A percentile compares a stretch with the other conserved stretches of the same genome.
Conservation (phyloP, 2,797 vertebrate genomes). For the Brachyrhaphis roseni region DNA sequence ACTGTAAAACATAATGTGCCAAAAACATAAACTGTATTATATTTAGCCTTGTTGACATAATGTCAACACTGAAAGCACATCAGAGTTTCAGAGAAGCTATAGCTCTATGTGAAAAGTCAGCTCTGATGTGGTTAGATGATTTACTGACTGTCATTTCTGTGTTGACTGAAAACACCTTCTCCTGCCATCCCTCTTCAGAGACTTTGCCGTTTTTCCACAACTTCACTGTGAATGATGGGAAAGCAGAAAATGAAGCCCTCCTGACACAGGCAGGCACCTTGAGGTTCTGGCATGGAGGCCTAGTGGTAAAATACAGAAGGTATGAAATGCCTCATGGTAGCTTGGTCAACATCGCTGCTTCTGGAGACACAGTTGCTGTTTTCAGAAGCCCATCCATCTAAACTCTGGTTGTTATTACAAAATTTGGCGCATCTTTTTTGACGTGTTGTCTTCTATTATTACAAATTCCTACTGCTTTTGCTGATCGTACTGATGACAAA, state of each 20-base stretch:
- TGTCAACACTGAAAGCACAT: not conserved
- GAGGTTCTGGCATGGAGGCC: constrained; percentile 26
- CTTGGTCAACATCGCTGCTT: constrained; percentile 25
- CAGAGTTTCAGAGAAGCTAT: constrained; percentile 1
- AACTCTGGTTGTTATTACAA: not conserved
- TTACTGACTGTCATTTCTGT: constrained; percentile 36
- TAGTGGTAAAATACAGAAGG: constrained; percentile 34
- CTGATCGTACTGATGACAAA: not conserved
- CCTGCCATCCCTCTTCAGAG: constrained; percentile 21
- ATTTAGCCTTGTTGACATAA: not conserved
- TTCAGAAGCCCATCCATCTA: constrained; percentile 2
- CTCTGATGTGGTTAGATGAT: constrained; percentile 44
- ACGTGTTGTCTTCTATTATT: not conserved
- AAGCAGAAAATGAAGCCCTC: constrained; percentile 37
- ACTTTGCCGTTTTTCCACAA: constrained; percentile 23
- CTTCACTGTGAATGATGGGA: constrained; percentile 45
- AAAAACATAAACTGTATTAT: not conserved
- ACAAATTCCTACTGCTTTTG: not conserved
- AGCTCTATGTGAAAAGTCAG: constrained; percentile 15
- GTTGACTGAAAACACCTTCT: constrained; percentile 48
- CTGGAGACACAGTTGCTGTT: constrained; percentile 2
- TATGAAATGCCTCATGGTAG: constrained; percentile 54
- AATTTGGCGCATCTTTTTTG: not conserved
- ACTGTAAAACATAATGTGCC: not conserved
- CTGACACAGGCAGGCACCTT: constrained; percentile 47